Evolutionary conservation across 2,797 vertebrate genomes (phyloP).

Genomic region (Paramormyrops hopkinsi): DNA sequence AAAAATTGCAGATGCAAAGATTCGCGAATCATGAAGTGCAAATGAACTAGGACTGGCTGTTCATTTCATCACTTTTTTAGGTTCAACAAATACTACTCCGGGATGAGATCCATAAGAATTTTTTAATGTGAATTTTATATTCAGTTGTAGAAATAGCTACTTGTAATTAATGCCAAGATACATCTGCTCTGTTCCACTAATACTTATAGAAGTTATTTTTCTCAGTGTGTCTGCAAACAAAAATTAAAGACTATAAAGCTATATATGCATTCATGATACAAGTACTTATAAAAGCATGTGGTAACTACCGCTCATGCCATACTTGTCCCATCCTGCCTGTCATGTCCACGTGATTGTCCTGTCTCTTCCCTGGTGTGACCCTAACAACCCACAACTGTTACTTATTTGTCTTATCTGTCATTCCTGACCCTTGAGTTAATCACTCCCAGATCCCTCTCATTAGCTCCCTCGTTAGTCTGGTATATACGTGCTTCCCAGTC

Average conservation of each 20-base stretch:
- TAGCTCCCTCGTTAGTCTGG: background rate
- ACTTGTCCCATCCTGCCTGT: background rate
- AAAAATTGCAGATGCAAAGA: too few species aligned
- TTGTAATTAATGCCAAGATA: background rate
- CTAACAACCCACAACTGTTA: background rate
- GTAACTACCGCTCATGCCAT: background rate
- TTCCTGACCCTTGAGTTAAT: background rate
- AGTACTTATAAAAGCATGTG: background rate
- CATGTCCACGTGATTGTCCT: background rate
- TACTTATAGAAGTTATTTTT: background rate
- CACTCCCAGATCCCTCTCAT: background rate
- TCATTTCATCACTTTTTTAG: background rate
- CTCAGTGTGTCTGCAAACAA: background rate
- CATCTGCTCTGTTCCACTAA: background rate
- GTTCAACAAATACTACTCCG: background rate
- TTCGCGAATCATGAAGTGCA: too few species aligned
- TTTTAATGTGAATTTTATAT: background rate
- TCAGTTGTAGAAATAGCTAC: background rate
- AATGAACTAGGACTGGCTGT: too few species aligned
- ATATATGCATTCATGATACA: background rate
- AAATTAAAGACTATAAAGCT: background rate
- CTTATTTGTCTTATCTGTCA: background rate
- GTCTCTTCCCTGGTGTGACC: background rate
- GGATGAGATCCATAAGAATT: background rate
- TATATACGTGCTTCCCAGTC: background rate